Evolutionary conservation across 2,888 invertebrate species (phyloP), one percentile per base, ranked within the genome.

Genomic region (Mesorhabditis spiculigera): DNA sequence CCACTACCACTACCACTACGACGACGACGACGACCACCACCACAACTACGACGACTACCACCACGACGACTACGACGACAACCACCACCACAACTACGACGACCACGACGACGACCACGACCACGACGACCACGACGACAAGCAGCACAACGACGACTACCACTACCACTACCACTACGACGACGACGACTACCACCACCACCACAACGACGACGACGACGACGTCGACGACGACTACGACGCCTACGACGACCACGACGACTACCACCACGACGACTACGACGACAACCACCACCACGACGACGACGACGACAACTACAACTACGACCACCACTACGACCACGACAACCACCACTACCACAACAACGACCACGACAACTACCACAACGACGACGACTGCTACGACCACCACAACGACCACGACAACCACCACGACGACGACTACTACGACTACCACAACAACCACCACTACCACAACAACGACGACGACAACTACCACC

Each of bases 401-500:
- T 13, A 50, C 50, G 13, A 50, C 50, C n/a, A 50, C 58, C 8
- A 50, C 58, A 50, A 50, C 58, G 13, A 50, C 50, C 8, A 50
- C 58, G n/a, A 50, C 58, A 10, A 50, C 58, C n/a, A 50, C 58
- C 10, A n/a, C n/a, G n/a, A n/a, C n/a, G n/a, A 50, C 50, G 13
- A 50, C 50, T 6, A 50, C 50, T 6, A 50, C 50, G 13, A 50
- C 50, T 10, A 50, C 50, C 8, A 50, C 50, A 13, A 50, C 50
- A 50, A 50, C 50, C 6, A 63, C 63, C 6, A 63, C 63, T 10
- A 63, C 63, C 6, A 63, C 63, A 8, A 63, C 63, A 16, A 63
- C 63, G 6, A 63, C 63, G n/a, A 63, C 63, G n/a, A 63, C 63
- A 8, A 63, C 63, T 8, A 63, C 63, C 8, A 63, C 63, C 6